Evolutionary conservation across 2,888 invertebrate species (phyloP), one percentile per base, ranked within the genome.

Genomic region (Phengaris alcon): DNA sequence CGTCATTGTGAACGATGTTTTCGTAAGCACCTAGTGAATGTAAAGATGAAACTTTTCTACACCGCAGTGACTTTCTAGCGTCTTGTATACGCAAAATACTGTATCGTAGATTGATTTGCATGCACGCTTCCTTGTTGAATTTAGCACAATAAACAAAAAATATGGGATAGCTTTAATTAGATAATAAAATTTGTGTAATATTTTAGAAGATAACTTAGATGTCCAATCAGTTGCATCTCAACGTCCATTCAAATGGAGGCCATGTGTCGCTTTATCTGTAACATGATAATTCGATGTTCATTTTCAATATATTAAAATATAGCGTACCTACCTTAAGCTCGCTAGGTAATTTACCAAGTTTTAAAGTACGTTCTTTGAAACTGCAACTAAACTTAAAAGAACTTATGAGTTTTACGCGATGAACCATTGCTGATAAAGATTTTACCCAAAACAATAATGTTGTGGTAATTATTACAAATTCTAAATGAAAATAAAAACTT

Each of bases 81-180:
- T 69, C 48, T 57, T 15, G 13, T 75, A 70, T 57, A 70, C 46
- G 57, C 46, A 48, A 48, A 51, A 57, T 70, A 75, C 44, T 12
- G 75, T 69, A 35, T 64, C 35, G 64, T 72, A 52, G 51, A 72
- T 54, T 54, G 0, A 52, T 72, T 72, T 57, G 75, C 75, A 82
- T 81, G 84, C 83, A 84, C 82, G 88, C 88, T 88, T 89, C 86
- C 82, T 85, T 79, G 79, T 86, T 84, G 81, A 86, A 86, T 82
- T 84, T 83, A 88, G 90, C 91, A 92, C 91, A 84, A 89, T 85
- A 85, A 84, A 89, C 82, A 91, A 88, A 88, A 91, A 90, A 88
- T 90, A 92, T 92, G 93, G 93, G 92, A 93, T 92, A 93, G 93
- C 93, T 93, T 93, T 93, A 93, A 93, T 88, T 93, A 93, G 91